phyloP scores from a whole-genome alignment of 2,797 vertebrate genomes.

The Alosa sapidissima region DNA sequence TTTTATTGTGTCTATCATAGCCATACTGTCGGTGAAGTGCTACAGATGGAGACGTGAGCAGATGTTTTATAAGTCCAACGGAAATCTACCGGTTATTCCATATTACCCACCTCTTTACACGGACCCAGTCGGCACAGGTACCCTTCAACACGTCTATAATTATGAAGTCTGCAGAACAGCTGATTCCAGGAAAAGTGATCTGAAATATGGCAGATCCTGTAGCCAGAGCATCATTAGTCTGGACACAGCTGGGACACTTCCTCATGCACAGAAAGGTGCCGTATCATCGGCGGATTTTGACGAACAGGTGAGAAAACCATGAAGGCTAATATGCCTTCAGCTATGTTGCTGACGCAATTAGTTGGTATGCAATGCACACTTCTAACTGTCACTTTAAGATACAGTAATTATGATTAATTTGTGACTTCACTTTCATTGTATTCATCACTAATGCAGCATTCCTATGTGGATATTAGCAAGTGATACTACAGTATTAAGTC shows the following conservation, averaged over 20 bases:
- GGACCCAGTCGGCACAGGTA: not conserved
- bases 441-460: not conserved
- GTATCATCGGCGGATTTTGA: not conserved
- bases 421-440: not conserved
- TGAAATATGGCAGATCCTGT: slow-evolving; percentile 33
- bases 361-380: not conserved
- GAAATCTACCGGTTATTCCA: not conserved
- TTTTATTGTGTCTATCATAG: slow-evolving; percentile 56
- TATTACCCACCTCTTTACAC: slow-evolving; percentile 9
- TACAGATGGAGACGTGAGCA: slow-evolving; percentile 13
- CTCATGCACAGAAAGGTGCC: not conserved
- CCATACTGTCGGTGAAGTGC: slow-evolving; percentile 45
- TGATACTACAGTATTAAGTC: too few species aligned
- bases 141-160: slow-evolving; percentile 15
- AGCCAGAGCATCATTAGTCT: slow-evolving; percentile 29
- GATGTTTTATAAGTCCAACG: slow-evolving; percentile 9
- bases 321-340: not conserved
- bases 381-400: not conserved
- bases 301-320: slow-evolving; percentile 10
- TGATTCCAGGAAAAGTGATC: slow-evolving; percentile 24
- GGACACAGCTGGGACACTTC: slow-evolving; percentile 29
- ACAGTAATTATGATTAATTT: not conserved
- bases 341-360: not conserved
- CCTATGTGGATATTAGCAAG: not conserved
- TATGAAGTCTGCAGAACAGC: slow-evolving; percentile 14